These are phyloP conservation scores for Tenebrosternarchus preto DNA, from an alignment of 2,113 vertebrate genomes.

Conservation along the genomic window DNA sequence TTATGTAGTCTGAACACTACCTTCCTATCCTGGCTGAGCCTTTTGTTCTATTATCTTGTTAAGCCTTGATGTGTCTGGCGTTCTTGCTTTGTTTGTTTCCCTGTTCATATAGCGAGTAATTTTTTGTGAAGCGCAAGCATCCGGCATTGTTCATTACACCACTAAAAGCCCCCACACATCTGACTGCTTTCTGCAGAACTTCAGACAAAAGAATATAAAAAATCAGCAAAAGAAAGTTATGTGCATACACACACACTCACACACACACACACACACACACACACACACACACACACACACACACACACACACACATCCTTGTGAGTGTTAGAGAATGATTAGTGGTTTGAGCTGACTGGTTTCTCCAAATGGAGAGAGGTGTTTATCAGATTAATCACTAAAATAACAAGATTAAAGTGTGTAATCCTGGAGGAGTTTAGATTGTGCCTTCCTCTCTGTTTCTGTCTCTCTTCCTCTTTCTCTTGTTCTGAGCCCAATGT, in stretches of 20 bases:
- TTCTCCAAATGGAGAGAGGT: conserved; percentile 54
- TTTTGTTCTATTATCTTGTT: no score
- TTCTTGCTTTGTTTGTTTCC: no score
- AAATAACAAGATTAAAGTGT: conserved; percentile 54
- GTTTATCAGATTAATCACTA: conserved; percentile 61
- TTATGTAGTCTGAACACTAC: no score
- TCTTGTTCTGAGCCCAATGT: no score
- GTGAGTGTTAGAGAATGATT: conserved; percentile 51
- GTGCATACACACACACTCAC: not conserved
- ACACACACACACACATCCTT: not conserved
- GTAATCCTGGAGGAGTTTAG: conserved; percentile 59
- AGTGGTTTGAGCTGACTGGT: conserved; percentile 22
- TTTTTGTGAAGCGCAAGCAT: no score
- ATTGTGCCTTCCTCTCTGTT: not conserved
- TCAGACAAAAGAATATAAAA: not conserved
- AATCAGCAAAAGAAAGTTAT: not conserved
- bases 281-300: not conserved
- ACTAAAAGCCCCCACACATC: no score
- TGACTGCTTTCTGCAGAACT: not conserved
- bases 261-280: not conserved
- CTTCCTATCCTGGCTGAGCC: no score
- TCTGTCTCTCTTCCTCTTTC: not conserved
- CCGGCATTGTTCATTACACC: no score
- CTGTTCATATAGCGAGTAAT: no score
- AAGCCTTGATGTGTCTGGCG: no score